Evolutionary conservation across 37 sponge, comb jelly and placozoan species (phyloP).

Genomic region (Oscarella lobularis): DNA sequence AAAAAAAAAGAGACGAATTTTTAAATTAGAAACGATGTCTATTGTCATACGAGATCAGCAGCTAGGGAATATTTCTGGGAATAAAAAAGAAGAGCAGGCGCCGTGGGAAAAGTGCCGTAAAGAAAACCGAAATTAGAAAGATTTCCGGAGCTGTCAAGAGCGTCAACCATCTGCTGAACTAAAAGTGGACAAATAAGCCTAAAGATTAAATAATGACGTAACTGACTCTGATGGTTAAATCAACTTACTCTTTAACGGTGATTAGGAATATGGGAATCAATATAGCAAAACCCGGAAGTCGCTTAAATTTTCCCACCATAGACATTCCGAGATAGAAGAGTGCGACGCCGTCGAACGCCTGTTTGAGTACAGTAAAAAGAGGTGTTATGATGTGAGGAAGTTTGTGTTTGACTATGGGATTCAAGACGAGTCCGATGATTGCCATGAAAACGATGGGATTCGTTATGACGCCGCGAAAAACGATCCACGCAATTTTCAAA

Average conservation of each 20-base stretch:
- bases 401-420: constrained; percentile 21
- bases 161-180: background rate
- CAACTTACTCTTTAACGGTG: background rate
- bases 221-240: no score
- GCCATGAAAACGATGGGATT: constrained; percentile 65
- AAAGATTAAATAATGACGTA: no score
- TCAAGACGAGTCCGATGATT: constrained; percentile 31
- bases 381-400: constrained; percentile 16
- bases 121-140: constrained; percentile 47
- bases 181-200: constrained; percentile 3
- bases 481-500: constrained; percentile 10
- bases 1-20: constrained; percentile 2
- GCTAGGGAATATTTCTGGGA: constrained; percentile 27
- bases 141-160: background rate
- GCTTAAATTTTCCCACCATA: constrained; percentile 63
- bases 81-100: constrained; percentile 57
- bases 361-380: constrained; percentile 29
- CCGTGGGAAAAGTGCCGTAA: constrained; percentile 57
- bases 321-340: constrained; percentile 46
- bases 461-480: constrained; percentile 17
- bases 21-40: no score
- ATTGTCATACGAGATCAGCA: constrained; percentile 29
- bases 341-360: constrained; percentile 49
- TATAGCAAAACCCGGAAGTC: background rate
- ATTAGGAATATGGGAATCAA: constrained; percentile 15